Base-by-base conservation (phyloP, 2,888 invertebrate species). In the Criorhina ranunculi region DNA sequence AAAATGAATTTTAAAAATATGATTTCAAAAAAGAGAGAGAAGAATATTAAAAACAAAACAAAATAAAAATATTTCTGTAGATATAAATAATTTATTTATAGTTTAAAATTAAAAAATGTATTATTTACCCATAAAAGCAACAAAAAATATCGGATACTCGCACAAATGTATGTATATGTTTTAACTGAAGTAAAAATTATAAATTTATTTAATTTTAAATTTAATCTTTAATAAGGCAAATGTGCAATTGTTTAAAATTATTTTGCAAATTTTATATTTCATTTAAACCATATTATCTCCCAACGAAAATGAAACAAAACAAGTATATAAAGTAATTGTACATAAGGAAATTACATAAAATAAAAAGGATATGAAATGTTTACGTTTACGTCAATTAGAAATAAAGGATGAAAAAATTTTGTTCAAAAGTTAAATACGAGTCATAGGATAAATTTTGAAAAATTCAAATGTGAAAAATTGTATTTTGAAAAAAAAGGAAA, bases 341-440 rank as follows among this genome's bases (percentile, higher is more conserved):
- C 17, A 83, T 83, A 83, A 78, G 66, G 62, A 78, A 75, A 69
- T 69, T 79, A 62, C 42, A 59, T 62, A 55, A 73, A 72, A 66
- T 15, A 49, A 59, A 42, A 4, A 11, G 19, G 31, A 40, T 37
- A 46, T 11, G 24, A 67, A 67, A 40, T 53, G 70, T 75, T 85
- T 80, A 85, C 66, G 85, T 76, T 85, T 60, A 80, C 64, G 85
- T 85, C 85, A 85, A 85, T 85, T 85, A 85, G 75, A 85, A 85
- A 67, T 66, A 73, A 72, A 62, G 51, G 11, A 79, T 66, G 81
- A 59, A 29, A 66, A 12, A 5, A 59, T 42, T 29, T 57, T 57
- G 17, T 59, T 69, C 40, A 6, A 35, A 49, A 24, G 33, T 44
- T 59, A 53, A 8, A 2, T 2, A 42, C 12, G 24, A 44, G 9